Percentiles rank a stretch among this genome's conserved stretches.
Evolutionary conservation across 2,113 vertebrate species (phyloP).

Genomic region (Bagarius yarrelli): DNA sequence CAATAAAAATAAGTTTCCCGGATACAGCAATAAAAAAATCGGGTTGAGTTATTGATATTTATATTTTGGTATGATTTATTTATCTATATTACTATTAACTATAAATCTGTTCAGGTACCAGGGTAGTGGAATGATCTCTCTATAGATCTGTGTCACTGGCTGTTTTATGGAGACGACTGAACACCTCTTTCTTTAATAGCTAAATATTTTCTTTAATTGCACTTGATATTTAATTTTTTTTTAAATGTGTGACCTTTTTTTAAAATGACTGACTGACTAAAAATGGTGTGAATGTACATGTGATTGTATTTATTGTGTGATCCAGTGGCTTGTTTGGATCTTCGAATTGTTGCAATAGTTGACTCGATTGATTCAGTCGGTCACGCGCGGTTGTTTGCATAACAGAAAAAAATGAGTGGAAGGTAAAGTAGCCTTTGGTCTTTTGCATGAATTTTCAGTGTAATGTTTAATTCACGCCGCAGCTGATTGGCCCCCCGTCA

Average conservation of each 20-base stretch:
- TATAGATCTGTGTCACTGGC: too few species aligned
- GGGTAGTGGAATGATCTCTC: too few species aligned
- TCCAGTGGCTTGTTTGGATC: slow-evolving; percentile 35
- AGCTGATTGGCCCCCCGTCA: neutral
- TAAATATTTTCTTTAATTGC: too few species aligned
- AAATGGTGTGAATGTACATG: too few species aligned
- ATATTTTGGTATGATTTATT: too few species aligned
- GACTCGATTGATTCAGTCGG: neutral
- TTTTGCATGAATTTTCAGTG: neutral
- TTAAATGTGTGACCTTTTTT: too few species aligned
- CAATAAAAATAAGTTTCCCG: slow-evolving; percentile 47
- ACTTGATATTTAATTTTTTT: too few species aligned
- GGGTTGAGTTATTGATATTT: slow-evolving; percentile 64
- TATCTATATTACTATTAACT: too few species aligned
- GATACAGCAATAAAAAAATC: slow-evolving; percentile 55
- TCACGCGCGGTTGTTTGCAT: slow-evolving; percentile 12
- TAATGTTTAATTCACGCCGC: slow-evolving; percentile 19
- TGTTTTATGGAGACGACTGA: too few species aligned
- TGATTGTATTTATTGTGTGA: slow-evolving; percentile 62
- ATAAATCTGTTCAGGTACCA: too few species aligned
- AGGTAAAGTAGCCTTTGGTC: slow-evolving; percentile 1
- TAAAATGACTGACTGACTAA: too few species aligned
- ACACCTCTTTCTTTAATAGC: too few species aligned
- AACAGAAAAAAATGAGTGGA: neutral
- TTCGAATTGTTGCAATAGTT: neutral